These are phyloP conservation scores for Sminthurinus signatus DNA, from an alignment of 1,140 invertebrate genomes.

Conservation along the genomic window DNA sequence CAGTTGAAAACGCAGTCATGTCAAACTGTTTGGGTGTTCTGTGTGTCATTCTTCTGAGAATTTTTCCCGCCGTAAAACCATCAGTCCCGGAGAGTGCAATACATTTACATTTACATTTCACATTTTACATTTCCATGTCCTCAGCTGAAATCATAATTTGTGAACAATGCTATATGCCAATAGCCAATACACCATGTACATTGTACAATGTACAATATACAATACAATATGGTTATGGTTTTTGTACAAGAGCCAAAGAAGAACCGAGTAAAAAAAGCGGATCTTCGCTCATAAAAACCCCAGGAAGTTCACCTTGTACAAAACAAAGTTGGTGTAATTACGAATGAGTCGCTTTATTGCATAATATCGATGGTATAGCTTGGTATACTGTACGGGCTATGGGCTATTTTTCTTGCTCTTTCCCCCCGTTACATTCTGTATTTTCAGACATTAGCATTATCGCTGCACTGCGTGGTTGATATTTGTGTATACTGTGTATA, in stretches of 20 bases:
- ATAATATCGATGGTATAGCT: conserved; percentile 12
- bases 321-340: conserved; percentile 30
- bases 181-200: too few species aligned
- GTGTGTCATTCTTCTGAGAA: conserved; percentile 8
- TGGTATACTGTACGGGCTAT: not conserved
- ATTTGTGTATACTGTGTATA: too few species aligned
- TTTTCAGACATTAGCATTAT: too few species aligned
- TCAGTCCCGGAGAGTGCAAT: too few species aligned
- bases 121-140: too few species aligned
- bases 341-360: conserved; percentile 23
- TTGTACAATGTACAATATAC: too few species aligned
- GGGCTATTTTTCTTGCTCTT: not conserved
- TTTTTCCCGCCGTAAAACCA: conserved; percentile 7
- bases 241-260: too few species aligned
- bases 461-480: too few species aligned
- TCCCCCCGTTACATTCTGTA: too few species aligned
- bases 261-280: conserved; percentile 21
- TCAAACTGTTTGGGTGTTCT: conserved; percentile 7
- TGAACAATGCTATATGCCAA: too few species aligned
- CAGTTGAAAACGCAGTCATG: not conserved
- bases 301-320: conserved; percentile 32
- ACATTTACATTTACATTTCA: too few species aligned
- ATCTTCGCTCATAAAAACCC: conserved; percentile 34
- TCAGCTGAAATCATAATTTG: not conserved
- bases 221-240: too few species aligned